These are phyloP conservation scores for Spicauda simplicius DNA, from an alignment of 2,888 invertebrate species.

Conservation along the genomic window DNA sequence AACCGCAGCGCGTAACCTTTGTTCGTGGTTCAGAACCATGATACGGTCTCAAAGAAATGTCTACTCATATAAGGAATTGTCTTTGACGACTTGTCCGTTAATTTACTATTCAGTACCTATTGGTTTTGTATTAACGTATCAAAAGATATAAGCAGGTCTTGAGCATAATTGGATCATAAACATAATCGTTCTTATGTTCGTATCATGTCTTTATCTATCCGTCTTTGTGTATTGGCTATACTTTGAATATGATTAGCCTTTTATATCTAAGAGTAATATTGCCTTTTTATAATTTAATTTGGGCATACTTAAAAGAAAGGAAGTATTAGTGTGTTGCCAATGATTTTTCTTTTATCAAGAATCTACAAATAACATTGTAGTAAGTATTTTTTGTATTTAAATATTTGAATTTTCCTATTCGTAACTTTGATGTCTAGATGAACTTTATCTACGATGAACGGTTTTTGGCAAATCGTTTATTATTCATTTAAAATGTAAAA, in stretches of 20 bases:
- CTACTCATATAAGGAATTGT: slow-evolving; percentile 25
- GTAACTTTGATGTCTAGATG: too few relatives aligned
- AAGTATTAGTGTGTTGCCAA: too few relatives aligned
- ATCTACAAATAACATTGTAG: too few relatives aligned
- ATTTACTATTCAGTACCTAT: slow-evolving; percentile 25
- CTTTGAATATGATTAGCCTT: neutral
- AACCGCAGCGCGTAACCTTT: slow-evolving; percentile 69
- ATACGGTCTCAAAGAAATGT: slow-evolving; percentile 12
- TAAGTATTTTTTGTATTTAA: too few relatives aligned
- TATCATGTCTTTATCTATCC: slow-evolving; percentile 29
- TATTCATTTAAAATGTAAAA: too few relatives aligned
- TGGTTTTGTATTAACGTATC: slow-evolving; percentile 19
- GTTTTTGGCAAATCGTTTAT: too few relatives aligned
- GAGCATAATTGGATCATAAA: slow-evolving; percentile 32
- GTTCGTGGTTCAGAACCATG: slow-evolving; percentile 38
- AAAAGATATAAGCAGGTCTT: slow-evolving; percentile 13
- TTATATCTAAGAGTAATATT: too few relatives aligned
- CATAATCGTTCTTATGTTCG: slow-evolving; percentile 30
- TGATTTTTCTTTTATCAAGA: too few relatives aligned
- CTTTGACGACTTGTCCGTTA: slow-evolving; percentile 4
- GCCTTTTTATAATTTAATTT: too few relatives aligned
- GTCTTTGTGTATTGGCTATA: slow-evolving; percentile 24
- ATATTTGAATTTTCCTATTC: too few relatives aligned
- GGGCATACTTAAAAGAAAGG: too few relatives aligned
- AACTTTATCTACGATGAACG: too few relatives aligned